Conservation (phyloP, 2,888 invertebrate genomes). For the Cephus nigrinus region DNA sequence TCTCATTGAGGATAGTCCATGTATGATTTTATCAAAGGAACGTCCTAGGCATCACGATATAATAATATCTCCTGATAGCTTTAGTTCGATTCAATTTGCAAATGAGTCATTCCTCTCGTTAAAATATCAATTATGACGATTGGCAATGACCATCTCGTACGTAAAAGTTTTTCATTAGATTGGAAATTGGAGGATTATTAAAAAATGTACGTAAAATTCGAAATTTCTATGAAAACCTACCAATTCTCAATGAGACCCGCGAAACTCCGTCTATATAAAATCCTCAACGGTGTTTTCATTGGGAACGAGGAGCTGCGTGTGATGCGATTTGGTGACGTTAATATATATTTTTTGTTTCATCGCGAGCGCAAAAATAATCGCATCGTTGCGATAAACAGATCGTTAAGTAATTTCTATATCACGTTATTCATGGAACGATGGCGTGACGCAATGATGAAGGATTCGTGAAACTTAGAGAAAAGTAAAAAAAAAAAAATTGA, state of each 20-base stretch:
- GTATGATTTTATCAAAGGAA: background rate
- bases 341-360: background rate
- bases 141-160: background rate
- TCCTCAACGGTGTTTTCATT: background rate
- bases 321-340: background rate
- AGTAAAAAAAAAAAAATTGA: slow-evolving; percentile 19
- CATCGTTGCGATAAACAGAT: background rate
- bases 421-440: background rate
- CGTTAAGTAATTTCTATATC: background rate
- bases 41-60: background rate
- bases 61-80: background rate
- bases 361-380: background rate
- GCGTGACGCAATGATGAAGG: background rate
- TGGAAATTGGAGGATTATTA: too few species aligned
- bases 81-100: background rate
- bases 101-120: background rate
- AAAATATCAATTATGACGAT: background rate
- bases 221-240: background rate
- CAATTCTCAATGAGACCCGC: background rate
- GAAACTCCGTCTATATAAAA: background rate
- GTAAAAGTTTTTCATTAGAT: background rate
- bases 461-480: background rate
- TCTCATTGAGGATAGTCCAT: background rate
- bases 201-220: background rate
- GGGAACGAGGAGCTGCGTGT: background rate